These are phyloP conservation scores for Chlamydotis undulata DNA, from an alignment of 2,113 vertebrate species.

Conservation along the genomic window DNA sequence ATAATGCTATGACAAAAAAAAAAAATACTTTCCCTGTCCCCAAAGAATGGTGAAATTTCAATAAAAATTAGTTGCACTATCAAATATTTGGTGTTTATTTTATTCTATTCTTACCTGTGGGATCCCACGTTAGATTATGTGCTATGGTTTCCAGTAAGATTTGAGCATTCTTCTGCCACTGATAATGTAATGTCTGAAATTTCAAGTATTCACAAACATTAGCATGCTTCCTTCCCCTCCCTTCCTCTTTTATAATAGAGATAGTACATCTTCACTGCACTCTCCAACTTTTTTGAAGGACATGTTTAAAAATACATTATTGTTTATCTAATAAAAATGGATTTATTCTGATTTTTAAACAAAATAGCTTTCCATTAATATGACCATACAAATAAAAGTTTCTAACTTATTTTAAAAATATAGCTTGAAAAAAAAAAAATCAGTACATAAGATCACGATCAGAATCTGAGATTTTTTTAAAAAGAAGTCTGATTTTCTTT, in stretches of 20 bases:
- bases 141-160: constrained; percentile 86
- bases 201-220: not conserved
- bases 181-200: constrained; percentile 83
- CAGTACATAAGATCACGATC: not conserved
- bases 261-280: not conserved
- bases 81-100: not conserved
- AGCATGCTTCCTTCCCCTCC: not conserved
- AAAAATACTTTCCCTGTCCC: not conserved
- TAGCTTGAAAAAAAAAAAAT: not conserved
- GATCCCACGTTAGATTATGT: constrained; percentile 93
- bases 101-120: constrained; percentile 80
- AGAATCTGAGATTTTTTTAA: not conserved
- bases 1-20: not conserved
- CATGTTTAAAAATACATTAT: not conserved
- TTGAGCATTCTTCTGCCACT: constrained; percentile 97
- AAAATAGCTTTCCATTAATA: not conserved
- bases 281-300: not conserved
- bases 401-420: not conserved
- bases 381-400: not conserved
- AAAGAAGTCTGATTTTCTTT: not conserved
- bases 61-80: not conserved
- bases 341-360: not conserved
- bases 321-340: not conserved
- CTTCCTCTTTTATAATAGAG: not conserved
- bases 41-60: not conserved